Conservation (phyloP, 2,888 invertebrate genomes). For the Standfussiana lucernea region DNA sequence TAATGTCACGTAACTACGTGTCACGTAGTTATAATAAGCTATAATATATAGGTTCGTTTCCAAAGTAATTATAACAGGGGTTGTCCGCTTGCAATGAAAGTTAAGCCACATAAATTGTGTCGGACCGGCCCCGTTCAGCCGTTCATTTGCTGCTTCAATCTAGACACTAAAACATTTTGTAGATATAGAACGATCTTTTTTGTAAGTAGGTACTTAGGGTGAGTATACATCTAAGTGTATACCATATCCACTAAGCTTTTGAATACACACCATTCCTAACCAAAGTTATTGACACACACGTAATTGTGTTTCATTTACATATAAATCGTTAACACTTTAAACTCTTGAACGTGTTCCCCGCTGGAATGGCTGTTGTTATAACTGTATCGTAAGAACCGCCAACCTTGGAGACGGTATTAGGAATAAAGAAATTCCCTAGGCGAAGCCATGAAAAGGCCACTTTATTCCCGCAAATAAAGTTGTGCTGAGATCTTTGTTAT, state of each 20-base stretch:
- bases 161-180: neutral
- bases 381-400: constrained; percentile 47
- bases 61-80: constrained; percentile 30
- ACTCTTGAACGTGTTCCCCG: constrained; percentile 39
- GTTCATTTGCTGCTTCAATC: constrained; percentile 18
- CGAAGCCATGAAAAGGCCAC: constrained; percentile 55
- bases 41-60: constrained; percentile 18
- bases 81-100: constrained; percentile 32
- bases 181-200: neutral
- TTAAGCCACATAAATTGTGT: constrained; percentile 41
- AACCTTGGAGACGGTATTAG: constrained; percentile 59
- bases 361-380: constrained; percentile 47
- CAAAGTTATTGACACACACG: constrained; percentile 29
- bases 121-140: constrained; percentile 7
- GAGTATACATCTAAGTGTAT: neutral
- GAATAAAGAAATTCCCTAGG: constrained; percentile 69
- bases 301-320: constrained; percentile 51
- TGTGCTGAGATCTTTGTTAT: constrained; percentile 63
- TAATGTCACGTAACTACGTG: neutral
- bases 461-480: constrained; percentile 70
- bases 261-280: constrained; percentile 7
- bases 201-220: neutral
- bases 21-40: constrained; percentile 4
- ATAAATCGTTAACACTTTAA: constrained; percentile 54
- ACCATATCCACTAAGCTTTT: neutral